Evolutionary conservation across 2,888 invertebrate species (phyloP).

Genomic region (Eurois occulta): DNA sequence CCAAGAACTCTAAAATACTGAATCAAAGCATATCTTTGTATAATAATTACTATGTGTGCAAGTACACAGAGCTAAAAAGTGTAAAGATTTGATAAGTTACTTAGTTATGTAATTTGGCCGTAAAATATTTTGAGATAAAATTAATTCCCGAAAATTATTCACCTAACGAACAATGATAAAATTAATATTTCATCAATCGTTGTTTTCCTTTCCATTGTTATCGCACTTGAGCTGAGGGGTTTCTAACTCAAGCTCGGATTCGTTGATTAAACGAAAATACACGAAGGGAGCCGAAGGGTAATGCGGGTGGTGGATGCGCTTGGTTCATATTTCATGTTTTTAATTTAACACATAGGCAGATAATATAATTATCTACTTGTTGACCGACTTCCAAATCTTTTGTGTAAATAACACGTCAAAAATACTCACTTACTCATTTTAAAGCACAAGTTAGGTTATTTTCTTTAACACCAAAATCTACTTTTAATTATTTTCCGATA

Average conservation of each 20-base stretch:
- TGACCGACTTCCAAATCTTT: too few species aligned
- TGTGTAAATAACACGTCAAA: neutral
- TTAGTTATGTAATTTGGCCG: neutral
- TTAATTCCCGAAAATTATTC: neutral
- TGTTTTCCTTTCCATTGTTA: conserved; percentile 23
- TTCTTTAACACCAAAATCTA: too few species aligned
- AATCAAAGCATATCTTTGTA: neutral
- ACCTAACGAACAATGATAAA: neutral
- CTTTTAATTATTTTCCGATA: too few species aligned
- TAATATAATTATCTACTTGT: too few species aligned
- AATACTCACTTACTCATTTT: too few species aligned
- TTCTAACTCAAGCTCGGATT: conserved; percentile 20
- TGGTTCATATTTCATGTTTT: neutral
- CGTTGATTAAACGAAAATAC: conserved; percentile 49
- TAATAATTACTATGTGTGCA: neutral
- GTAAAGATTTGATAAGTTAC: neutral
- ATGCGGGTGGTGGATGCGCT: neutral
- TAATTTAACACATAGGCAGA: neutral
- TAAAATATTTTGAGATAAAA: neutral
- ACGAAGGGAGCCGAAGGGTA: conserved; percentile 35
- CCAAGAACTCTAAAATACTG: neutral
- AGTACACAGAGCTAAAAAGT: neutral
- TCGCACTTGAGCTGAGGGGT: neutral
- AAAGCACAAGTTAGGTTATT: too few species aligned
- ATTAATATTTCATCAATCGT: conserved; percentile 30